Base-by-base conservation (phyloP, 2,113 vertebrate genomes). In the Lamprologus sp. region DNA sequence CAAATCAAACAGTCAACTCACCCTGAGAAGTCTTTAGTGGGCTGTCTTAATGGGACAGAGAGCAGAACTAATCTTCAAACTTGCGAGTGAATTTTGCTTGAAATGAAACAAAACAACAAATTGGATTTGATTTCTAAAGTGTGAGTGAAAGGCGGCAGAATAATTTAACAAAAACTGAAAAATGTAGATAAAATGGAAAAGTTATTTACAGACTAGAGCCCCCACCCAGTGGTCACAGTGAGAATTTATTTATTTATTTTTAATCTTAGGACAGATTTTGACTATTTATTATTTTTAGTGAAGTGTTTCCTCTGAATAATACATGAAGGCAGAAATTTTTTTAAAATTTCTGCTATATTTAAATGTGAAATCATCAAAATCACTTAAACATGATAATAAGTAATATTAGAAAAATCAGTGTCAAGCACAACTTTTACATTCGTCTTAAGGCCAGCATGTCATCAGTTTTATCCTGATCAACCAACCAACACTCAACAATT, bases 311-410 rank as follows among this genome's bases (percentile, higher is more conserved):
- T 15, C 37, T 45, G 0, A 73, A 15, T 26, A 45, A 40, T 42
- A 42, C 37, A 45, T 26, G 40, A 45, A 0, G 37, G n/a, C 0
- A 0, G 35, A 45, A 42, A 3, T 12, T 42, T 13, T 42, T 12
- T 40, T 42, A 0, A 28, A 28, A 5, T 73, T 73, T 73, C 21
- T 73, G 68, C 21, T 45, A 7, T 17, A 73, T 45, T 26, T 45
- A 47, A 75, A 17, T 19, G 40, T 47, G 14, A 5, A 75, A 75
- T 47, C 21, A 75, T 26, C 42, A 75, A 47, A 47, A 17, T 73
- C 68, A 47, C 21, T 47, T 47, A 73, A 0, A 0, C 14, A 26
- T 73, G 42, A 28, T 47, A 17, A 73, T 26, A 47, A 75, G 1
- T 75, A 17, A 17, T 47, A 47, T 47, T 47, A 26, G 13, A 28